phyloP scores from a whole-genome alignment of 2,888 invertebrate genomes.

The Drosophila antonietae region DNA sequence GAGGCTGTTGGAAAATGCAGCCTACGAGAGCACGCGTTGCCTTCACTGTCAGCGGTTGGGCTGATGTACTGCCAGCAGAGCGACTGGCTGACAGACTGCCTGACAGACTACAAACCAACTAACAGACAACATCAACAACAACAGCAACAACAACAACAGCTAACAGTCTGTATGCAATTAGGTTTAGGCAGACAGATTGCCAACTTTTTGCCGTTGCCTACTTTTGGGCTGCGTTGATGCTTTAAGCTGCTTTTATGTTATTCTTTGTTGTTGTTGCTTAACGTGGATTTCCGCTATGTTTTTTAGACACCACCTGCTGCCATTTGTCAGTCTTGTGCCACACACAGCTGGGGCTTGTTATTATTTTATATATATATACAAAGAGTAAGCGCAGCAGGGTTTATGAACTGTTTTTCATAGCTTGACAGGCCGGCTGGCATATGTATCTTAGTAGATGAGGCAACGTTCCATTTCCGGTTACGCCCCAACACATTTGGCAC shows the following conservation, averaged over 20 bases:
- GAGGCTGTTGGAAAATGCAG: constrained; percentile 23
- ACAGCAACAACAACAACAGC: constrained; percentile 1
- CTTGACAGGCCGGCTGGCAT: constrained; percentile 16
- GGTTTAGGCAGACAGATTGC: constrained; percentile 47
- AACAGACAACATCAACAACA: constrained; percentile 12
- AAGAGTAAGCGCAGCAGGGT: constrained; percentile 48
- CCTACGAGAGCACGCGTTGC: constrained; percentile 17
- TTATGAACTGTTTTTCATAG: constrained; percentile 53
- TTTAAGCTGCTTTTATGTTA: constrained; percentile 24
- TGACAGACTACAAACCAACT: constrained; percentile 22
- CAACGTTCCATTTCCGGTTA: constrained; percentile 46
- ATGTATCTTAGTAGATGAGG: constrained; percentile 10
- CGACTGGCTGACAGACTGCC: constrained; percentile 23
- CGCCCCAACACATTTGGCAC: constrained; percentile 60
- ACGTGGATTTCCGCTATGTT: constrained; percentile 24
- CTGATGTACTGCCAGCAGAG: constrained; percentile 57
- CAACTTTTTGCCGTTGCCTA: constrained; percentile 36
- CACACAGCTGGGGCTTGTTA: constrained; percentile 16
- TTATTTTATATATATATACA: constrained; percentile 32
- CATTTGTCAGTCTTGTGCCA: constrained; percentile 53
- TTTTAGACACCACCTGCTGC: constrained; percentile 63
- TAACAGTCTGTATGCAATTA: constrained; percentile 43
- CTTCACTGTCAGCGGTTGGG: constrained; percentile 42
- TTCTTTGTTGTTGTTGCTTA: constrained; percentile 28
- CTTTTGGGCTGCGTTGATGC: constrained; percentile 29